A percentile compares a stretch with the other conserved stretches of the same genome.
Conservation (phyloP, 2,113 vertebrate species). For the Nycticebus coucang region DNA sequence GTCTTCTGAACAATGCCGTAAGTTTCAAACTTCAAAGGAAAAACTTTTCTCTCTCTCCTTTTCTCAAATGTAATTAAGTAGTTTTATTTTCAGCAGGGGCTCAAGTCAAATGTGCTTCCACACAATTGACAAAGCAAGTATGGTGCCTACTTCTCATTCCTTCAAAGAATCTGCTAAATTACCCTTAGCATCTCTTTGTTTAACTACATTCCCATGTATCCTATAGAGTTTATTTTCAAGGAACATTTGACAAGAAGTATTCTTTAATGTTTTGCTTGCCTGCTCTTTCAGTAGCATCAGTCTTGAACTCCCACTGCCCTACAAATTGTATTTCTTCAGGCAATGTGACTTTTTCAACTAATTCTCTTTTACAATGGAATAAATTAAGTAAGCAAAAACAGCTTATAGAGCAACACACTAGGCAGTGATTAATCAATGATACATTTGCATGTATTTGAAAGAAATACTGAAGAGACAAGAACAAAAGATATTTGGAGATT, state of each 20-base stretch:
- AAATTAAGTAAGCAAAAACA: slow-evolving; percentile 54
- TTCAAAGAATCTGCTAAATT: slow-evolving; percentile 76
- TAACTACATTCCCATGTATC: slow-evolving; percentile 66
- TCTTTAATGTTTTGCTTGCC: slow-evolving; percentile 71
- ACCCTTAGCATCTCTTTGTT: slow-evolving; percentile 71
- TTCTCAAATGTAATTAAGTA: slow-evolving; percentile 74
- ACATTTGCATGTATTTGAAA: not conserved
- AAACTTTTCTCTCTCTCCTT: slow-evolving; percentile 35
- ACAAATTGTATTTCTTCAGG: slow-evolving; percentile 73
- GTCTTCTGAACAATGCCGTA: slow-evolving; percentile 37
- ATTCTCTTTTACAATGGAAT: slow-evolving; percentile 46
- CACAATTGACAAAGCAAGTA: slow-evolving; percentile 73
- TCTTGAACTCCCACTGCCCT: slow-evolving; percentile 75
- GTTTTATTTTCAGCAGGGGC: slow-evolving; percentile 76
- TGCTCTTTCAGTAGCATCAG: slow-evolving; percentile 62
- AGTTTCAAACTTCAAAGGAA: slow-evolving; percentile 48
- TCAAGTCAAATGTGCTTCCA: slow-evolving; percentile 73
- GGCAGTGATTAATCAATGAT: not conserved
- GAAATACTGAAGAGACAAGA: not conserved
- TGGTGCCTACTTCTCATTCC: slow-evolving; percentile 68
- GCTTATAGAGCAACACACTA: not conserved
- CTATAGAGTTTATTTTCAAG: slow-evolving; percentile 76
- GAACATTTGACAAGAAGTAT: slow-evolving; percentile 79
- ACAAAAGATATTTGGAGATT: not conserved
- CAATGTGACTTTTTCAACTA: slow-evolving; percentile 69